Evolutionary conservation across 1,140 invertebrate genomes (phyloP).

Genomic region (Anoplolepis gracilipes): DNA sequence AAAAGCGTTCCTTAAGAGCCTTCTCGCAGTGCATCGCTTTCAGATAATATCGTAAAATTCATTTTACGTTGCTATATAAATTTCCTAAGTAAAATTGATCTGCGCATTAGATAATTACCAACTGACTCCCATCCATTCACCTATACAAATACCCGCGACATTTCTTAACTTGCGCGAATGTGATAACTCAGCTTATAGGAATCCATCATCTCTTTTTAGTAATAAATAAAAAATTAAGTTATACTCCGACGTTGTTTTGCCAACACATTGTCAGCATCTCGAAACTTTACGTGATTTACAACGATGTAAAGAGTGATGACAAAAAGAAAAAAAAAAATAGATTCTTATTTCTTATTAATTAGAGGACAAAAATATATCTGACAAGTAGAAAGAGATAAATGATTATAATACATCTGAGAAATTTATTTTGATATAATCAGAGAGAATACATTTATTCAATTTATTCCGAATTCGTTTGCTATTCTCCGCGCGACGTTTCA

Average conservation of each 20-base stretch:
- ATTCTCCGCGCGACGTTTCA: not conserved
- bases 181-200: not conserved
- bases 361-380: too few species aligned
- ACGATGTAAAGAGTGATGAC: too few species aligned
- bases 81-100: constrained; percentile 30
- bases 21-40: constrained; percentile 5
- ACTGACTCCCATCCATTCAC: not conserved
- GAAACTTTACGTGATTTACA: not conserved
- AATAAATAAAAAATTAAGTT: not conserved
- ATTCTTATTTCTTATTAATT: too few species aligned
- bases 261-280: not conserved
- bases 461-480: not conserved
- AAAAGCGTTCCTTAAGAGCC: constrained; percentile 29
- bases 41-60: constrained; percentile 33
- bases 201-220: not conserved
- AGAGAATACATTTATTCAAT: not conserved
- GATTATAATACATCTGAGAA: not conserved
- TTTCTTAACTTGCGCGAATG: not conserved
- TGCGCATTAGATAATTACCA: constrained; percentile 30
- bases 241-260: not conserved
- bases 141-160: not conserved
- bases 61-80: constrained; percentile 24
- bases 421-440: not conserved
- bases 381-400: too few species aligned
- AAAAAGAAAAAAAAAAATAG: too few species aligned